Evolutionary conservation across 2,797 vertebrate species (phyloP).

Genomic region (Sebastes itinus): DNA sequence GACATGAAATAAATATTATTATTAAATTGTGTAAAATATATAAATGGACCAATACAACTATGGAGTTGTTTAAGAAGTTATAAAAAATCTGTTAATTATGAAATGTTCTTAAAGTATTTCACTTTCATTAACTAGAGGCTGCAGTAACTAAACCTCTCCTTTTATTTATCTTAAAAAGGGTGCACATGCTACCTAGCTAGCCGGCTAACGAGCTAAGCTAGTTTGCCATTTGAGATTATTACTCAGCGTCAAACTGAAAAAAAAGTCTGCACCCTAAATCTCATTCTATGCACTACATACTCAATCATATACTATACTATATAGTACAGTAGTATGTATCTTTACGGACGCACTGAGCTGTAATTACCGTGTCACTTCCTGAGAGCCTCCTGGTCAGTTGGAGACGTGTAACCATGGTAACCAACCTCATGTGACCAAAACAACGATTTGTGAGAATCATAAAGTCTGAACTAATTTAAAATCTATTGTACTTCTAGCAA

Average conservation of each 20-base stretch:
- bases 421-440: too few relatives aligned
- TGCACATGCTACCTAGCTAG: not conserved
- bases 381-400: too few relatives aligned
- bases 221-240: not conserved
- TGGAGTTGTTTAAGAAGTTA: not conserved
- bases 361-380: too few relatives aligned
- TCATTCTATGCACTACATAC: not conserved
- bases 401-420: too few relatives aligned
- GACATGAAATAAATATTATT: not conserved
- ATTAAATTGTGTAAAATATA: not conserved
- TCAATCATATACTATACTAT: not conserved
- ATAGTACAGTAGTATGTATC: not conserved
- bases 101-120: not conserved
- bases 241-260: not conserved
- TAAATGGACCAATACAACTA: not conserved
- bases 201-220: not conserved
- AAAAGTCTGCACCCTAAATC: not conserved
- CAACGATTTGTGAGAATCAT: too few relatives aligned
- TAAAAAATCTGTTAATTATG: not conserved
- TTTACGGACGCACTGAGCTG: too few relatives aligned
- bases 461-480: too few relatives aligned
- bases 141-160: not conserved
- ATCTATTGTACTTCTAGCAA: too few relatives aligned
- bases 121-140: not conserved
- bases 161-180: not conserved